Conservation (phyloP, 2,888 invertebrate species). For the Penaeus monodon region DNA sequence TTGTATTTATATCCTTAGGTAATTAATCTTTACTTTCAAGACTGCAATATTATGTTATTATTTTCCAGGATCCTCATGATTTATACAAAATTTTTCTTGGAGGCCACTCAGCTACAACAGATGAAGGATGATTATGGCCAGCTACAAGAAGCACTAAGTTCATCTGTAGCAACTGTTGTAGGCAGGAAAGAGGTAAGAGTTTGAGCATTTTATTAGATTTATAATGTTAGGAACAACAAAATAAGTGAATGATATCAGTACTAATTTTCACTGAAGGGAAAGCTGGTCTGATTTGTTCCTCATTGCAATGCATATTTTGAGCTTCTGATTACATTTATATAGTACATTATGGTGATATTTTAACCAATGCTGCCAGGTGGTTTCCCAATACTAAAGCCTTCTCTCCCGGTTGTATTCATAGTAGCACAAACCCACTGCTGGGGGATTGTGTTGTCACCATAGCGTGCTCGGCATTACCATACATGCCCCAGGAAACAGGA, state of each 20-base stretch:
- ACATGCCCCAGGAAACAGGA: no score
- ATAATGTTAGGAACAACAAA: no score
- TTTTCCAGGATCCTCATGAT: constrained; percentile 75
- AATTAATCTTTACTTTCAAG: neutral
- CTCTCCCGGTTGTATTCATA: no score
- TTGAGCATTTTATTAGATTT: neutral
- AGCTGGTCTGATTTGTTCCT: neutral
- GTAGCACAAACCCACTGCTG: no score
- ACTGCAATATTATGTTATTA: neutral
- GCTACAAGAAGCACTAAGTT: constrained; percentile 19
- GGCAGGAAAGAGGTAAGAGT: constrained; percentile 38
- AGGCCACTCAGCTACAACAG: constrained; percentile 81
- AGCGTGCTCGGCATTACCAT: no score
- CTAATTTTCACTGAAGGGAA: neutral
- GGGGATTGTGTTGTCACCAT: no score
- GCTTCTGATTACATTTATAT: no score
- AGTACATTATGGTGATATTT: no score
- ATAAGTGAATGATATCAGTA: neutral
- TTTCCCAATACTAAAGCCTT: no score
- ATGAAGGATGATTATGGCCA: constrained; percentile 45
- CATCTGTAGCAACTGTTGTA: constrained; percentile 29
- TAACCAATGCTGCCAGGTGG: no score
- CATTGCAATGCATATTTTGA: neutral
- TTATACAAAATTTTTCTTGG: constrained; percentile 83
- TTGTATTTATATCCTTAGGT: neutral